Evolutionary conservation across 35 echinoderm and acorn worm species (phyloP).

Genomic region (Apostichopus californicus): DNA sequence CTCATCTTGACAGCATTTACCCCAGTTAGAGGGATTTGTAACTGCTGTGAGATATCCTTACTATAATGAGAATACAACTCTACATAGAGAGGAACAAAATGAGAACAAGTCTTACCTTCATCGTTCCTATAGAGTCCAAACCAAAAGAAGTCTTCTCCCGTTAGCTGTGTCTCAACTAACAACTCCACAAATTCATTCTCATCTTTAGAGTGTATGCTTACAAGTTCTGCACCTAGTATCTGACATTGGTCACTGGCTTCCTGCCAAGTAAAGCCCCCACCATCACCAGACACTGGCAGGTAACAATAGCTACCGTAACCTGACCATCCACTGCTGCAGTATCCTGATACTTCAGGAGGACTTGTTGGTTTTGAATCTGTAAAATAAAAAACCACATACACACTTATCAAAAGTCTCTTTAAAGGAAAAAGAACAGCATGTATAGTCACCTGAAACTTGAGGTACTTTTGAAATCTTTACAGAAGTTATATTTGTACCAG

Average conservation of each 20-base stretch:
- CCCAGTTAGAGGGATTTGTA: no score
- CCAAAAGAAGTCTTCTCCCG: constrained; percentile 11
- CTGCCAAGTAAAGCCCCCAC: background rate
- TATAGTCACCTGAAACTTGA: no score
- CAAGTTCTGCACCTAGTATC: constrained; percentile 7
- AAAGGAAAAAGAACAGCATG: no score
- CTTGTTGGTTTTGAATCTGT: constrained; percentile 21
- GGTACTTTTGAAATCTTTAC: no score
- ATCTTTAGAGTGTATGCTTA: constrained; percentile 50
- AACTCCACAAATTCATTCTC: constrained; percentile 53
- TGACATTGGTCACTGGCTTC: background rate
- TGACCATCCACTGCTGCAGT: background rate
- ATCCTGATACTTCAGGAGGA: constrained; percentile 4
- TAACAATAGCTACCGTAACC: constrained; percentile 21
- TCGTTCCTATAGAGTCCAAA: constrained; percentile 41
- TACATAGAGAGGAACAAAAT: no score
- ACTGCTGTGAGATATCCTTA: no score
- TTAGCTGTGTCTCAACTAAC: background rate
- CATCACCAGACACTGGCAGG: background rate
- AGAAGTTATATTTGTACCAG: no score
- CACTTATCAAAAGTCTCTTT: background rate
- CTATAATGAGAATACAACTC: no score
- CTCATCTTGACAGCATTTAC: no score
- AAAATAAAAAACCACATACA: background rate
- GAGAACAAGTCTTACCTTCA: background rate